phyloP scores from a whole-genome alignment of 2,797 vertebrate genomes.

The Phrynocephalus guinanensis region DNA sequence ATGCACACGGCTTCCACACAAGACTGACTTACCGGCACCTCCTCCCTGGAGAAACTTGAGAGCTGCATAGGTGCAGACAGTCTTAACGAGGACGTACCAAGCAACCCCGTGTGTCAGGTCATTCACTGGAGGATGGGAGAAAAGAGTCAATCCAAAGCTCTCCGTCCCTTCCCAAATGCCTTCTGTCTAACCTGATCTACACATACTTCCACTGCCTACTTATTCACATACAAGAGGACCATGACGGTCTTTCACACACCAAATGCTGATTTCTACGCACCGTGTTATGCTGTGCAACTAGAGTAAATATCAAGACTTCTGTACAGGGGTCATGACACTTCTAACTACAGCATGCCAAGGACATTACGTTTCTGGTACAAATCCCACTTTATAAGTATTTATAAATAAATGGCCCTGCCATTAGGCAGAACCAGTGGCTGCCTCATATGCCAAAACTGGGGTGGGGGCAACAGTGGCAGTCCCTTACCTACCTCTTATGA shows the following conservation, averaged over 20 bases:
- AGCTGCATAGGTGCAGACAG: conserved; percentile 87
- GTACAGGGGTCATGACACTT: not conserved
- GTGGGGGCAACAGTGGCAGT: too few species aligned
- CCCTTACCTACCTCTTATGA: not conserved
- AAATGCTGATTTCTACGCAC: not conserved
- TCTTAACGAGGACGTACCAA: conserved; percentile 85
- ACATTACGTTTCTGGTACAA: not conserved
- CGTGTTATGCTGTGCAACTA: not conserved
- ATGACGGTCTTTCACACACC: not conserved
- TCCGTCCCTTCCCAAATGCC: not conserved
- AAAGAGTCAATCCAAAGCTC: not conserved
- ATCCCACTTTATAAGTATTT: too few species aligned
- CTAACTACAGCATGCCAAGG: not conserved
- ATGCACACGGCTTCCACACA: accelerated
- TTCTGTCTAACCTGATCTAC: not conserved
- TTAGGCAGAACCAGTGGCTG: not conserved
- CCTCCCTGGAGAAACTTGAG: conserved; percentile 96
- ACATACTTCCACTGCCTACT: not conserved
- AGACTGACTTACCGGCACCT: conserved; percentile 84
- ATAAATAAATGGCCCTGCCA: not conserved
- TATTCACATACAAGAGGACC: too few species aligned
- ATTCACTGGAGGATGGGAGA: conserved; percentile 81
- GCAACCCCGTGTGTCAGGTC: conserved; percentile 81
- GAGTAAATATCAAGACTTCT: not conserved
- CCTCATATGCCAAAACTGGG: not conserved